Percentiles rank a stretch among this genome's conserved stretches.
These are phyloP conservation scores for Scaptomyza polygonia DNA, from an alignment of 2,888 invertebrate species.

Conservation along the genomic window DNA sequence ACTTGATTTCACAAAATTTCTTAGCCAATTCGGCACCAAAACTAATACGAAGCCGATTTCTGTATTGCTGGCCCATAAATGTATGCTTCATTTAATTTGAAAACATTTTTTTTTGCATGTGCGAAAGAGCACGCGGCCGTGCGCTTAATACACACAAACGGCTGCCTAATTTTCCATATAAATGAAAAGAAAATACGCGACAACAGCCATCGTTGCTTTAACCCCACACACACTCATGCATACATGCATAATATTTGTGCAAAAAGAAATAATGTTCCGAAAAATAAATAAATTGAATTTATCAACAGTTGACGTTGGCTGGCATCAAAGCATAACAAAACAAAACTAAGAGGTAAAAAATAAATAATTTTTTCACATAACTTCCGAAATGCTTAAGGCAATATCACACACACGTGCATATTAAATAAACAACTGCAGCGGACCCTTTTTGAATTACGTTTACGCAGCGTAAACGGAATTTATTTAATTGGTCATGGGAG, in stretches of 20 bases:
- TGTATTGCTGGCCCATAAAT: conserved; percentile 50
- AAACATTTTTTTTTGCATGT: conserved; percentile 62
- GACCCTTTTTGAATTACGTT: conserved; percentile 20
- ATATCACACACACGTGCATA: conserved; percentile 24
- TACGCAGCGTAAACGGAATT: conserved; percentile 1
- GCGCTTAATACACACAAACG: conserved; percentile 61
- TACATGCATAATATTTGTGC: conserved; percentile 10
- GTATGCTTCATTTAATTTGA: conserved; percentile 69
- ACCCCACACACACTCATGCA: conserved; percentile 11
- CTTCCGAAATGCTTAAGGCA: conserved; percentile 42
- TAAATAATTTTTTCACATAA: conserved; percentile 50
- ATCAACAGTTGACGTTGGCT: conserved; percentile 58
- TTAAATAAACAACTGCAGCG: conserved; percentile 39
- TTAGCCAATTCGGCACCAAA: conserved; percentile 24
- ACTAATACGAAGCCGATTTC: conserved; percentile 29
- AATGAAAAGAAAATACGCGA: conserved; percentile 70
- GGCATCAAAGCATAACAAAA: conserved; percentile 18
- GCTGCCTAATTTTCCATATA: conserved; percentile 62
- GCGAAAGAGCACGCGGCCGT: conserved; percentile 56
- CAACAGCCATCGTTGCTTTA: conserved; percentile 7
- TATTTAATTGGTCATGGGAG: conserved; percentile 12
- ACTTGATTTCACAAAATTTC: not conserved
- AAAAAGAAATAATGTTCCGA: conserved; percentile 22
- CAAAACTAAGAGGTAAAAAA: conserved; percentile 17
- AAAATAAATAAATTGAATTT: conserved; percentile 73